Evolutionary conservation across 2,888 invertebrate species (phyloP).

Genomic region (Germaria angustata): DNA sequence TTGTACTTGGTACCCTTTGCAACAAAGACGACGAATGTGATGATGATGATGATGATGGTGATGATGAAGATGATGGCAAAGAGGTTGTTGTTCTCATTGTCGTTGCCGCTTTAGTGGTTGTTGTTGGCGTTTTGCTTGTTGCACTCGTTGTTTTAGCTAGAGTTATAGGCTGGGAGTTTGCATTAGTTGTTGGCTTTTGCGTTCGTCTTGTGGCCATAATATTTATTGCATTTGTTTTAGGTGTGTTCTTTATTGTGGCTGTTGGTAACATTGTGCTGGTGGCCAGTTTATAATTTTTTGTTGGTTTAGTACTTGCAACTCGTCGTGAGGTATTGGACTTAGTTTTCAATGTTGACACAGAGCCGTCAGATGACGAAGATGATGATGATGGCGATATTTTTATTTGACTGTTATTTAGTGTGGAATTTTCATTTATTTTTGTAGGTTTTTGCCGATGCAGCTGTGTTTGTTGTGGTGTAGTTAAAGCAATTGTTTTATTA

Average conservation of each 20-base stretch:
- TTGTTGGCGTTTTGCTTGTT: conserved; percentile 45
- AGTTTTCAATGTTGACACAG: conserved; percentile 54
- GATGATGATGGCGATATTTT: conserved; percentile 31
- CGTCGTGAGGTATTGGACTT: conserved; percentile 64
- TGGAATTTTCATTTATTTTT: conserved; percentile 61
- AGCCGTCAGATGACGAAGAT: conserved; percentile 8
- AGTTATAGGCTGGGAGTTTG: conserved; percentile 29
- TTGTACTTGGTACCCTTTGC: conserved; percentile 65
- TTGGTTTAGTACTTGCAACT: conserved; percentile 67
- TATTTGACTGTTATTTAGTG: conserved; percentile 51
- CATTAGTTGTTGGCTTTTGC: conserved; percentile 57
- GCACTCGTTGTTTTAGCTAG: conserved; percentile 49
- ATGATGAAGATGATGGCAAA: not conserved
- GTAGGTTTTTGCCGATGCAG: conserved; percentile 37
- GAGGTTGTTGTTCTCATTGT: conserved; percentile 45
- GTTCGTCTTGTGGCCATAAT: conserved; percentile 47
- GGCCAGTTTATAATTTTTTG: conserved; percentile 67
- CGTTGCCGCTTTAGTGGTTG: conserved; percentile 29
- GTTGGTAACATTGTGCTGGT: conserved; percentile 57
- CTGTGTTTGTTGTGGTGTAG: conserved; percentile 23
- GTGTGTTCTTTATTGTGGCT: conserved; percentile 62
- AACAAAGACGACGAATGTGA: conserved; percentile 32
- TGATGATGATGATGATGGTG: not conserved
- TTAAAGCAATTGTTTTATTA: conserved; percentile 56
- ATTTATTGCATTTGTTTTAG: conserved; percentile 67